Evolutionary conservation across 2,797 vertebrate species (phyloP), one percentile per base, ranked within the genome.

Genomic region (Eurystomus glaucurus): DNA sequence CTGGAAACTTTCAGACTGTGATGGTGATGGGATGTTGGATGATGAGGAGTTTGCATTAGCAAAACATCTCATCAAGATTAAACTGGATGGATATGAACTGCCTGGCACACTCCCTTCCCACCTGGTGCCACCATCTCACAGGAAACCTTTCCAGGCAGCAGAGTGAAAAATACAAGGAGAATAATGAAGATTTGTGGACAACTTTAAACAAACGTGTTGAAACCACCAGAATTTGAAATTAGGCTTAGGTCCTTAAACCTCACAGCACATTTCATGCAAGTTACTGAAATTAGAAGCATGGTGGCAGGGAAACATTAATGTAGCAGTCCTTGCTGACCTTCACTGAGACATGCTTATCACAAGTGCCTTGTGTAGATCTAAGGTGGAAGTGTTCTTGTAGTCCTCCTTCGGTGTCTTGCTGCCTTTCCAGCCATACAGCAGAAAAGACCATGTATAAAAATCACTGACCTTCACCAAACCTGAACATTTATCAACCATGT

Each of bases 1-100:
- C 98, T 99, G 99, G 99, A 99, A 99, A 97, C 98, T 99, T 96
- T 98, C 99, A 2, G 99, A 99, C 98, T 99, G 99, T 89, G 99
- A 99, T 97, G 98, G 92, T 0, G 99, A 99, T 25, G 99, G 99
- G 85, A 99, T 99, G 99, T 98, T 99, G 98, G 99, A 99, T 12
- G 99, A 99, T 82, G 99, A 99, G 96, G 99, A 99, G 97, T 99
- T 99, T 14, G 99, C 99, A 0, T 98, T 99, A 75, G 99, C 99
- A 28, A 99, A 99, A 97, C 99, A 99, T 89, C 99, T 99, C 74
- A 99, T 99, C 97, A 99, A 99, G 98, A 97, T 99, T 96, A 99
- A 99, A 92, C 98, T 99, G 85, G 99, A 99, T 61, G 99, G 99
- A 14, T 99, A 99, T 23, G 99, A 99, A 98, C 98, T 99, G 54